These are phyloP conservation scores for Aegotheles bennettii DNA, from an alignment of 2,113 vertebrate genomes.

Conservation along the genomic window DNA sequence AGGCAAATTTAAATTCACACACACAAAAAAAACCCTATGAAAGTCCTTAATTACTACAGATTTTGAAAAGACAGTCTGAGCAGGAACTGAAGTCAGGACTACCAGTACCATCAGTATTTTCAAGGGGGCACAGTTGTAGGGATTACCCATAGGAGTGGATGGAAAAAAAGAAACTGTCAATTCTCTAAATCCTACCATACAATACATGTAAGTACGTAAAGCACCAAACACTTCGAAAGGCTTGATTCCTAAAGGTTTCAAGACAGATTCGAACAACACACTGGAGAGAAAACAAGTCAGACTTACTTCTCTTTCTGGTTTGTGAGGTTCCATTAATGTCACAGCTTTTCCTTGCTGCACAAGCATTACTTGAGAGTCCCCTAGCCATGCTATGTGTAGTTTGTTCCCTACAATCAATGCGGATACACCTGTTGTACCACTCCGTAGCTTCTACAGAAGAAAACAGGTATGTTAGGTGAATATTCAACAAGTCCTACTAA, in stretches of 20 bases:
- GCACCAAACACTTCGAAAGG: background rate
- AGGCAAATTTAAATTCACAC: background rate
- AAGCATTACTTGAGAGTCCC: conserved; percentile 90
- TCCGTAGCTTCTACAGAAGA: conserved; percentile 82
- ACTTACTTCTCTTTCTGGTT: conserved; percentile 90
- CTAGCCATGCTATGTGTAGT: conserved; percentile 89
- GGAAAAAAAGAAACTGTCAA: background rate
- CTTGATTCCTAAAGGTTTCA: background rate
- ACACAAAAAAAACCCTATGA: background rate
- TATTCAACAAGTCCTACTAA: background rate
- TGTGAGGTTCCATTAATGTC: conserved; percentile 92
- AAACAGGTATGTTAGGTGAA: background rate
- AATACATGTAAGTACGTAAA: background rate
- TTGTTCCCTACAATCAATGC: conserved; percentile 76
- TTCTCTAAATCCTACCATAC: background rate
- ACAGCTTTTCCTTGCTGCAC: conserved; percentile 81
- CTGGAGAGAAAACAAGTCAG: background rate
- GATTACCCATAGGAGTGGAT: background rate
- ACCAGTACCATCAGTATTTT: background rate
- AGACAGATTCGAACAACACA: background rate
- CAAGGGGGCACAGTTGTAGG: background rate
- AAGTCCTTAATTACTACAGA: background rate
- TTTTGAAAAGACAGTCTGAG: background rate
- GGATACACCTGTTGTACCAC: conserved; percentile 87
- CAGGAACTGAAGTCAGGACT: background rate